Evolutionary conservation across 1,140 invertebrate species (phyloP).

Genomic region (Bilobella aurantiaca): DNA sequence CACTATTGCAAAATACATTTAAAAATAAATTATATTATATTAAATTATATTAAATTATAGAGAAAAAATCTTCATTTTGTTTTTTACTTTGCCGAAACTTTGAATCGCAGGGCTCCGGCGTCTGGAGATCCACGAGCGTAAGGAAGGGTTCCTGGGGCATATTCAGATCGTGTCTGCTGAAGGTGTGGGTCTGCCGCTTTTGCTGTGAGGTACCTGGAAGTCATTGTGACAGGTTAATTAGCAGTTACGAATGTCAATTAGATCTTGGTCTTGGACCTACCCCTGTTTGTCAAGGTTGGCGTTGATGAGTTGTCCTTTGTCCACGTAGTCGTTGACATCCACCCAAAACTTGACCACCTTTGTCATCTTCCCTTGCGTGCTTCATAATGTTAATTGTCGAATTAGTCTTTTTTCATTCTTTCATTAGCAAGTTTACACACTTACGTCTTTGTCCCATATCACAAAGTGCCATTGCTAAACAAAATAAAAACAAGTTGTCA

Average conservation of each 20-base stretch:
- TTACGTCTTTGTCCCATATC: constrained; percentile 24
- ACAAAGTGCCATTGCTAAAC: constrained; percentile 26
- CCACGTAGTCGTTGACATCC: constrained; percentile 26
- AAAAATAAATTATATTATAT: background rate
- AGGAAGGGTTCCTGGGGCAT: background rate
- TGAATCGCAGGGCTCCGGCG: constrained; percentile 5
- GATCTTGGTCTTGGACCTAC: background rate
- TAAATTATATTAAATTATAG: background rate
- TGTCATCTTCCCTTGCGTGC: constrained; percentile 29
- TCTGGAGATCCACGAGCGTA: constrained; percentile 8
- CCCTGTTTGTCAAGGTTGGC: constrained; percentile 24
- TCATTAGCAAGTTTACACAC: background rate
- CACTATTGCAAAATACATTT: background rate
- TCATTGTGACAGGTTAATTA: background rate
- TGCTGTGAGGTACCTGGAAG: constrained; percentile 8
- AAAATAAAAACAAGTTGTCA: background rate
- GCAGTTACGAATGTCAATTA: background rate
- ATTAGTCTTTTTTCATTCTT: constrained; percentile 4
- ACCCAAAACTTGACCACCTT: constrained; percentile 25
- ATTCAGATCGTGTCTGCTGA: background rate
- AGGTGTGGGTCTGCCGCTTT: background rate
- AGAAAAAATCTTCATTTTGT: background rate
- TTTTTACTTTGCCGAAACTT: constrained; percentile 14
- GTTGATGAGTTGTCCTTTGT: constrained; percentile 25
- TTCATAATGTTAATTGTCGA: background rate